These are phyloP conservation scores for Oegoconia quadripuncta DNA, from an alignment of 2,888 invertebrate genomes.

Conservation along the genomic window DNA sequence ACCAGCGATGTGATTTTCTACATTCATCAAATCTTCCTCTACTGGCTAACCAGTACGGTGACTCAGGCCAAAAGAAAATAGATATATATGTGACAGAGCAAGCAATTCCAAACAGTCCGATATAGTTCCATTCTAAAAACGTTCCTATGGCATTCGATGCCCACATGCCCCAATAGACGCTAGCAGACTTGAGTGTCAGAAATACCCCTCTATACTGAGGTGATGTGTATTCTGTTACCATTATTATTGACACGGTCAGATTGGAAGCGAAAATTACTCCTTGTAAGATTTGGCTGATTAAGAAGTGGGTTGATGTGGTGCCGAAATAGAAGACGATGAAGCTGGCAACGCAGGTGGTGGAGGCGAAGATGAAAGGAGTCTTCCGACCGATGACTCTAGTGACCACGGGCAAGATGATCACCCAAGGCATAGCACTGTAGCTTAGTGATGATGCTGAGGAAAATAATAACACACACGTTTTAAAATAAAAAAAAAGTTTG, in stretches of 20 bases:
- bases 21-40: conserved; percentile 25
- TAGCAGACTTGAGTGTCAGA: conserved; percentile 20
- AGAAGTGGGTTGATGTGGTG: conserved; percentile 13
- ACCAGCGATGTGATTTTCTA: conserved; percentile 20
- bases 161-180: conserved; percentile 22
- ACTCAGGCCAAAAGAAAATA: conserved; percentile 24
- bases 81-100: conserved; percentile 17
- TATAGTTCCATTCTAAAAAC: conserved; percentile 22
- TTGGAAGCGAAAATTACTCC: conserved; percentile 14
- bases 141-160: conserved; percentile 23
- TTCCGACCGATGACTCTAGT: conserved; percentile 22
- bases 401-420: conserved; percentile 15
- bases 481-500: neutral
- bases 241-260: conserved; percentile 13
- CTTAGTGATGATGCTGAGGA: conserved; percentile 22
- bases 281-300: conserved; percentile 20
- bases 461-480: neutral
- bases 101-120: conserved; percentile 16
- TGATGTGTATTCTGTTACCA: conserved; percentile 22
- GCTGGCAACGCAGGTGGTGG: conserved; percentile 10
- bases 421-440: conserved; percentile 19
- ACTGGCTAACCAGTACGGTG: conserved; percentile 26
- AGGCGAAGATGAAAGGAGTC: conserved; percentile 13
- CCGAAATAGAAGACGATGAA: conserved; percentile 20
- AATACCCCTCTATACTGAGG: conserved; percentile 25